phyloP scores from a whole-genome alignment of 2,888 invertebrate genomes.

The Uropetala carovei region DNA sequence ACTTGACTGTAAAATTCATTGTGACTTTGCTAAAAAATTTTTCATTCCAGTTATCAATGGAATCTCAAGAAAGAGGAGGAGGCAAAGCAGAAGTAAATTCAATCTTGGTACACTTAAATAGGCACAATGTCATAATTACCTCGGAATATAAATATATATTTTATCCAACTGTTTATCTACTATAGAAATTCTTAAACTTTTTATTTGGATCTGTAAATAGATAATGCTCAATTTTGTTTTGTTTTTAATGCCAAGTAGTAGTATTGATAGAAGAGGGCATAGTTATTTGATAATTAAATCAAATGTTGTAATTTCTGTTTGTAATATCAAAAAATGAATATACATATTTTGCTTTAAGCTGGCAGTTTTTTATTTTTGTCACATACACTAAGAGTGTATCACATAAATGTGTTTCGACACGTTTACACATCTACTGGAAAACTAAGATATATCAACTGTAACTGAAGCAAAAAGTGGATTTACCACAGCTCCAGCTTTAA shows the following conservation, averaged over 20 bases:
- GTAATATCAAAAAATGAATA: conserved; percentile 15
- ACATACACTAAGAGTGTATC: conserved; percentile 62
- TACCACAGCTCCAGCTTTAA: conserved; percentile 52
- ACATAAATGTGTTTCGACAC: conserved; percentile 58
- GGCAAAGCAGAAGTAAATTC: neutral
- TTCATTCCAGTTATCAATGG: neutral
- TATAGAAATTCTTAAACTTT: neutral
- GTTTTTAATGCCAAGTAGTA: neutral
- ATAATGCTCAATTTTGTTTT: neutral
- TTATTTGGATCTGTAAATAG: neutral
- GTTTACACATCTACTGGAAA: conserved; percentile 58
- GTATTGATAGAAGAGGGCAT: neutral
- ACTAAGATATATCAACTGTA: conserved; percentile 47
- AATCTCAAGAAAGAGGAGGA: conserved; percentile 24
- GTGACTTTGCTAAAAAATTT: neutral
- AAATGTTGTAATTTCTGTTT: conserved; percentile 11
- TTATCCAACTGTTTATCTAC: neutral
- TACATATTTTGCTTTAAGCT: conserved; percentile 55
- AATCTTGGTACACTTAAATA: neutral
- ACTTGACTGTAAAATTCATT: too few relatives aligned
- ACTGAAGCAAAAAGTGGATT: conserved; percentile 52
- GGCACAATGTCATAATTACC: neutral
- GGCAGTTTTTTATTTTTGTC: conserved; percentile 64
- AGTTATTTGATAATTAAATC: neutral
- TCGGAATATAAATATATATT: too few relatives aligned